Conservation (phyloP, 2,888 invertebrate species). For the Carpatolechia fugitivella region DNA sequence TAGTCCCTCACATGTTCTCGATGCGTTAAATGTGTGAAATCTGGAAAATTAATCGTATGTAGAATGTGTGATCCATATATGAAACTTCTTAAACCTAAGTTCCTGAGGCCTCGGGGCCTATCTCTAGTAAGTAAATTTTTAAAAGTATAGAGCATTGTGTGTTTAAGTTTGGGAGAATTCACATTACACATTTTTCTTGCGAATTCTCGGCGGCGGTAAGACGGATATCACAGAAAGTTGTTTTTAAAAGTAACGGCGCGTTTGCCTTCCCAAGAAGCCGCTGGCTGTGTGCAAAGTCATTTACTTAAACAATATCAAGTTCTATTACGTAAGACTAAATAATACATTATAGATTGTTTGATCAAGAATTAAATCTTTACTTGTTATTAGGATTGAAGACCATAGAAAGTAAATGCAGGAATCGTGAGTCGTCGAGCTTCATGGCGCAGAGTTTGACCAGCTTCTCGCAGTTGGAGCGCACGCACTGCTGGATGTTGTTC, state of each 20-base stretch:
- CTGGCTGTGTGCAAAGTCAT: too few species aligned
- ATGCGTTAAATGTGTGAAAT: constrained; percentile 92
- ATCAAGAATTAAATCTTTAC: constrained; percentile 70
- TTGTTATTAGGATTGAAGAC: constrained; percentile 97
- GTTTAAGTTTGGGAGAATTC: too few species aligned
- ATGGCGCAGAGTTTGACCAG: constrained; percentile 95
- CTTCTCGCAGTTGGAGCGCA: constrained; percentile 94
- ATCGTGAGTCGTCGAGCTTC: constrained; percentile 96
- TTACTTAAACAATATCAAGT: neutral
- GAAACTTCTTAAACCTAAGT: neutral
- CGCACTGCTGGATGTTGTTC: constrained; percentile 96
- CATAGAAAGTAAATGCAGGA: constrained; percentile 95
- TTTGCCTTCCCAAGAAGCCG: too few species aligned
- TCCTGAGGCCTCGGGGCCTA: too few species aligned
- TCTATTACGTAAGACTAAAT: neutral
- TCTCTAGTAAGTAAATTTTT: too few species aligned
- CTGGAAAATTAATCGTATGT: constrained; percentile 52
- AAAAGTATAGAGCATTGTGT: too few species aligned
- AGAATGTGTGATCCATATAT: neutral
- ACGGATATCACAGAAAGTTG: too few species aligned
- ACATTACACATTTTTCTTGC: too few species aligned
- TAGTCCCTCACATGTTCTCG: constrained; percentile 84
- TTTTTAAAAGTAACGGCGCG: too few species aligned
- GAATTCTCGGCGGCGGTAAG: too few species aligned
- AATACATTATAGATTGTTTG: neutral